Evolutionary conservation across 2,797 vertebrate genomes (phyloP), one percentile per base, ranked within the genome.

Genomic region (Oryzias dopingdopingensis): DNA sequence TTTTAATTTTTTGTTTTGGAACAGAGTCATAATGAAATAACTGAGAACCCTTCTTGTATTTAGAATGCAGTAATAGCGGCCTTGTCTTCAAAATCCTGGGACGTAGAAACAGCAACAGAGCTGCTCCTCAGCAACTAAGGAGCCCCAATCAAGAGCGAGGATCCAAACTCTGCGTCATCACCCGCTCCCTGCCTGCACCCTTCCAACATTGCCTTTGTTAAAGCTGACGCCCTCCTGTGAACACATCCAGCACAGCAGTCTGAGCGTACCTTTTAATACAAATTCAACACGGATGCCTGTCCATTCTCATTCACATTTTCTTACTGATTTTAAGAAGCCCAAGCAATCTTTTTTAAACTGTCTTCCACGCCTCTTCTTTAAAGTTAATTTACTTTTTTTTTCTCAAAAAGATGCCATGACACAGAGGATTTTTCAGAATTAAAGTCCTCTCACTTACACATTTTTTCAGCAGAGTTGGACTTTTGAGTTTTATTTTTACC

Each of bases 11-110:
- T 17, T 29, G 5, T n/a, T 32, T 13, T 50, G 49, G 32, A 37
- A 37, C 10, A 1, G 10, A 12, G 10, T 13, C 32, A 37, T 37
- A 3, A 37, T 37, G 32, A 37, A 12, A 12, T 37, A 37, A 37
- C 32, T 12, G 2, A 37, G 10, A 37, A 37, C 32, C 32, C 10
- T 43, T 5, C 23, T 63, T 16, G 4, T 52, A 5, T 54, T 43
- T 66, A 99, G 96, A 98, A 98, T 82, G 95, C 96, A 90, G 97
- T 97, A 96, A 98, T 98, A 96, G 95, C 96, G 83, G 97, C 97
- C 87, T 95, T 99, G 93, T 98, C 97, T 88, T 99, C 97, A 84
- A 98, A 98, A 94, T 97, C 96, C 76, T 98, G 96, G 97, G 96
- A 98, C 37, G 97, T 97, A 93, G 96, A 98, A 90, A 95, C 95